Evolutionary conservation across 2,113 vertebrate genomes (phyloP), one percentile per base, ranked within the genome.

Genomic region (Okapia johnstoni): DNA sequence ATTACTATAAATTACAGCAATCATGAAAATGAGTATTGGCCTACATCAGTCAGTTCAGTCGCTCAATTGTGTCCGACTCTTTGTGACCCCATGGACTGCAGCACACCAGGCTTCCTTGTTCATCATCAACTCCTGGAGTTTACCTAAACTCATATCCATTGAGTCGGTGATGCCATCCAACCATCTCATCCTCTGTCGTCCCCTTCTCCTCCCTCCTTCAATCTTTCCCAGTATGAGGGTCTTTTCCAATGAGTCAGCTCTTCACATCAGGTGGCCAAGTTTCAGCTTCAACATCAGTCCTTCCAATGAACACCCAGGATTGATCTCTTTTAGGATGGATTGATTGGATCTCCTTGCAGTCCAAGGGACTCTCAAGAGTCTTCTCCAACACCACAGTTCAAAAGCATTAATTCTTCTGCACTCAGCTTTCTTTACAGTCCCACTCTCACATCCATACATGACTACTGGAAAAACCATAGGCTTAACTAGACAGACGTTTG

Each of bases 11-110:
- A 83, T 36, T 80, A 30, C 4, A 93, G 3, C 54, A 63, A 15
- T 54, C 25, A 60, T 50, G 26, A 52, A 12, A 84, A 13, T 70
- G 21, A 54, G 5, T 16, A 36, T 58, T 28, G 5, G 2, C 23
- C 19, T 73, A 73, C 66, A 40, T 40, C 36, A 73, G 66, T 73
- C n/a, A 73, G 66, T 40, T 73, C 36, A 73, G 33, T 73, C 0
- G 0, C 66, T 73, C 19, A 73, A n/a, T 40, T 10, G 0, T 73
- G 66, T 73, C 10, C 23, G 3, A 12, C n/a, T 70, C 66, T 73
- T 40, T 23, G 10, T 40, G 19, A 73, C 36, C 66, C 21, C 19
- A 40, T 40, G 10, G n/a, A 73, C 66, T 40, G 19, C 19, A 73
- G 66, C 66, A 40, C 0, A 5, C 66, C 66, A 73, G 36, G 10